Conservation (phyloP, 2,113 vertebrate species). For the Platichthys flesus region DNA sequence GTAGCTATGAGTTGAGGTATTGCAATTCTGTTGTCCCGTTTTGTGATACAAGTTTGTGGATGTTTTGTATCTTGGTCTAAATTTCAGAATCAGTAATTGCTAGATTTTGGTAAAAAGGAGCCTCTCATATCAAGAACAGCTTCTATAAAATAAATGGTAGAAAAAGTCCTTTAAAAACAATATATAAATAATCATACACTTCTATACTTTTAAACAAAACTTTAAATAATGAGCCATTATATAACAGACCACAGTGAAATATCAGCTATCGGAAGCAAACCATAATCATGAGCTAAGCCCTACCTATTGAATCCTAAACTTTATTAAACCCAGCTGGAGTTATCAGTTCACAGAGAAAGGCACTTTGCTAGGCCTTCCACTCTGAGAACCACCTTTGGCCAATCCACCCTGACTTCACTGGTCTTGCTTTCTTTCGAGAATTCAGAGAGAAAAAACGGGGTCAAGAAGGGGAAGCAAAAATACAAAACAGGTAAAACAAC, state of each 20-base stretch:
- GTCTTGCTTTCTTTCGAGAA: conserved; percentile 28
- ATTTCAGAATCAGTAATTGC: too few species aligned
- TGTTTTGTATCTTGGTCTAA: too few species aligned
- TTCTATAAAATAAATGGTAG: neutral
- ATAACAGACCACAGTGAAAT: neutral
- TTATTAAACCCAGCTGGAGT: conserved; percentile 23
- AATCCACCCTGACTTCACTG: conserved; percentile 35
- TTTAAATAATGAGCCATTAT: neutral
- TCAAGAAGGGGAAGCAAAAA: conserved; percentile 58
- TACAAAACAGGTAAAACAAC: conserved; percentile 81
- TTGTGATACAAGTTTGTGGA: too few species aligned
- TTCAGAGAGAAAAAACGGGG: conserved; percentile 22
- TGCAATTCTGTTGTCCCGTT: too few species aligned
- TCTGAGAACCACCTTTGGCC: conserved; percentile 62
- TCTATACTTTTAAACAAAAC: neutral
- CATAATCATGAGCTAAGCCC: neutral
- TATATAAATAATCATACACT: neutral
- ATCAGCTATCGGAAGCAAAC: neutral
- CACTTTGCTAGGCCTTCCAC: conserved; percentile 19
- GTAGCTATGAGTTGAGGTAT: too few species aligned
- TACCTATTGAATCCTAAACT: neutral
- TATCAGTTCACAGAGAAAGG: conserved; percentile 11
- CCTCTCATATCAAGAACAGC: neutral
- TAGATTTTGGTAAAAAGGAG: too few species aligned
- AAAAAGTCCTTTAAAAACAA: neutral